These are phyloP conservation scores for Aspiorhynchus laticeps DNA, from an alignment of 2,113 vertebrate species.

Conservation along the genomic window DNA sequence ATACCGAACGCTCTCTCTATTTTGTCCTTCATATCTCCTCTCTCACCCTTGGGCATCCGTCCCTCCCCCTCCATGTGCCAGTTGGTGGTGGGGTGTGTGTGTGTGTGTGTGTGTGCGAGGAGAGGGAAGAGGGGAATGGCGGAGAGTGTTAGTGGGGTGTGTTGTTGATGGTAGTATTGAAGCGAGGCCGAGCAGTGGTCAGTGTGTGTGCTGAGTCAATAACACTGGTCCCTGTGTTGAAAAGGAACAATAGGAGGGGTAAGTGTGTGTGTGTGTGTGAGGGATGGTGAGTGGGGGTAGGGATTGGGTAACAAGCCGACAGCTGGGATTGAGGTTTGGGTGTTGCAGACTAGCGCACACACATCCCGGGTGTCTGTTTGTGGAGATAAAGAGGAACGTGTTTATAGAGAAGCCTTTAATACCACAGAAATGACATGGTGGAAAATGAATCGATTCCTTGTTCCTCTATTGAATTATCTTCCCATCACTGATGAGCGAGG, in stretches of 20 bases:
- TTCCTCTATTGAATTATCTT: slow-evolving; percentile 1
- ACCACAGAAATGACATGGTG: not conserved
- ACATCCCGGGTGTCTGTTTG: slow-evolving; percentile 5
- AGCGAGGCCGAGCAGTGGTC: slow-evolving; percentile 40
- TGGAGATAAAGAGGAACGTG: not conserved
- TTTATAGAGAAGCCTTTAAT: not conserved
- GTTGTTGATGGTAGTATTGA: slow-evolving; percentile 45
- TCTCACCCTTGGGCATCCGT: slow-evolving; percentile 39
- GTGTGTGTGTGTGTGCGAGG: slow-evolving; percentile 38
- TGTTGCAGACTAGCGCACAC: slow-evolving; percentile 26
- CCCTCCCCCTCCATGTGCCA: slow-evolving; percentile 46
- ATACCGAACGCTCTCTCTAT: slow-evolving; percentile 6
- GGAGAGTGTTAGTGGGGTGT: slow-evolving; percentile 38
- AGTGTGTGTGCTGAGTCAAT: slow-evolving; percentile 61
- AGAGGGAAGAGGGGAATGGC: slow-evolving; percentile 14
- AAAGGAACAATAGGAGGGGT: slow-evolving; percentile 60
- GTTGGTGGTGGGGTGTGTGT: slow-evolving; percentile 39
- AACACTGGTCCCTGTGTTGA: slow-evolving; percentile 61
- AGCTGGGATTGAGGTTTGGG: slow-evolving; percentile 57
- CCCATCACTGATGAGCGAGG: slow-evolving; percentile 11
- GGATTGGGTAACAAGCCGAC: slow-evolving; percentile 54
- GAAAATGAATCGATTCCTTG: slow-evolving; percentile 4
- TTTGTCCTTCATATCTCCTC: slow-evolving; percentile 37
- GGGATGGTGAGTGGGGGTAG: slow-evolving; percentile 48
- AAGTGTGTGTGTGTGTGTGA: slow-evolving; percentile 46